These are phyloP conservation scores for Cyclophora punctaria DNA, from an alignment of 2,888 invertebrate species.

Conservation along the genomic window DNA sequence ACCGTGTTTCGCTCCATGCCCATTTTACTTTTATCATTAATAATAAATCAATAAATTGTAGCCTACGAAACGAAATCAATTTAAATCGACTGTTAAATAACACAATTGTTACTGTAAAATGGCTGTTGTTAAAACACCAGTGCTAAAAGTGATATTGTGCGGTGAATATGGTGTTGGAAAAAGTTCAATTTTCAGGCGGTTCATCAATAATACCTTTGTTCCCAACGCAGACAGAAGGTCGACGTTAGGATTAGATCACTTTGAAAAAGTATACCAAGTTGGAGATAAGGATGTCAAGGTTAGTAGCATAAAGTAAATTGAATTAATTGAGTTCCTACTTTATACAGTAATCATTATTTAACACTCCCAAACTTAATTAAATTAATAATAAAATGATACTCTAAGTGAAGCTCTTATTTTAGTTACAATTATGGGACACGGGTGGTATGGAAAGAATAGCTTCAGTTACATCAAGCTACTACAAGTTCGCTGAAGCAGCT, in stretches of 20 bases:
- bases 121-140: slow-evolving; percentile 89
- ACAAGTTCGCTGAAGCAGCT: slow-evolving; percentile 96
- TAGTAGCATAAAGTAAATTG: slow-evolving; percentile 19
- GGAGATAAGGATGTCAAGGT: slow-evolving; percentile 87
- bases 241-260: slow-evolving; percentile 93
- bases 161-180: slow-evolving; percentile 98
- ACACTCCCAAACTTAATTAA: not conserved
- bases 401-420: slow-evolving; percentile 23
- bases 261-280: slow-evolving; percentile 85
- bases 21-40: too few species aligned
- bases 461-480: slow-evolving; percentile 95
- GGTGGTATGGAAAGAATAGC: slow-evolving; percentile 98
- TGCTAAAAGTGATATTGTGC: slow-evolving; percentile 93
- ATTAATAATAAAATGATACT: slow-evolving; percentile 4
- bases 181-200: slow-evolving; percentile 93
- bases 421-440: slow-evolving; percentile 97
- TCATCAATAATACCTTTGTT: slow-evolving; percentile 92
- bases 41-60: too few species aligned
- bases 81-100: too few species aligned
- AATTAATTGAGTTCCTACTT: not conserved
- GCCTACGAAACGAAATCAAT: too few species aligned
- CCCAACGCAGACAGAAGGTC: slow-evolving; percentile 87
- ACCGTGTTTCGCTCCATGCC: too few species aligned
- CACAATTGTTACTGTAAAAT: slow-evolving; percentile 48
- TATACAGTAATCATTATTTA: not conserved